These are phyloP conservation scores for Mormyrus proboscirostris DNA, from an alignment of 2,797 vertebrate species.

Conservation along the genomic window DNA sequence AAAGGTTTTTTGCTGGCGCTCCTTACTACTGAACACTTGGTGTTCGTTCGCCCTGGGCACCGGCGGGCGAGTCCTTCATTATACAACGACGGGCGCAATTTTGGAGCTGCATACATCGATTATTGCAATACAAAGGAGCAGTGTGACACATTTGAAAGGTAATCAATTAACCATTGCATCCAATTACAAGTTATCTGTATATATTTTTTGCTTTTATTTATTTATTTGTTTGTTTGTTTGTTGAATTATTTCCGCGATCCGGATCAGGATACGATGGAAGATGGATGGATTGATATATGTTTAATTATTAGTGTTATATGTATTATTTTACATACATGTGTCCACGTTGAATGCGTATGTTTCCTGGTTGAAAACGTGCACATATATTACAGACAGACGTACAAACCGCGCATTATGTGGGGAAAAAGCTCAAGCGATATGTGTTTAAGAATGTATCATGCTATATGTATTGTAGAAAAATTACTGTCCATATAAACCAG, in stretches of 20 bases:
- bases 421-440: background rate
- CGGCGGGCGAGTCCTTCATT: slow-evolving; percentile 4
- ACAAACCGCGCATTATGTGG: background rate
- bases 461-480: background rate
- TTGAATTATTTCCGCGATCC: background rate
- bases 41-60: slow-evolving; percentile 6
- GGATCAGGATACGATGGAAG: background rate
- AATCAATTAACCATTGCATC: slow-evolving; percentile 1
- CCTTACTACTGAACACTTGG: slow-evolving; percentile 12
- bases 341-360: background rate
- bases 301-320: background rate
- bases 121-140: slow-evolving; percentile 14
- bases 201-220: background rate
- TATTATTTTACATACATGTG: background rate
- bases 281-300: background rate
- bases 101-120: slow-evolving; percentile 10
- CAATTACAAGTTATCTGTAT: slow-evolving; percentile 5
- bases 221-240: background rate
- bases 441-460: background rate
- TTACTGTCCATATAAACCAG: background rate
- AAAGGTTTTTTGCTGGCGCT: slow-evolving; percentile 1
- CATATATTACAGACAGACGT: background rate
- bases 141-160: slow-evolving; percentile 13
- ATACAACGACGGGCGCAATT: slow-evolving; percentile 10
- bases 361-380: background rate